Evolutionary conservation across 2,797 vertebrate species (phyloP), one percentile per base, ranked within the genome.

Genomic region (Hydrocynus forskahlii): DNA sequence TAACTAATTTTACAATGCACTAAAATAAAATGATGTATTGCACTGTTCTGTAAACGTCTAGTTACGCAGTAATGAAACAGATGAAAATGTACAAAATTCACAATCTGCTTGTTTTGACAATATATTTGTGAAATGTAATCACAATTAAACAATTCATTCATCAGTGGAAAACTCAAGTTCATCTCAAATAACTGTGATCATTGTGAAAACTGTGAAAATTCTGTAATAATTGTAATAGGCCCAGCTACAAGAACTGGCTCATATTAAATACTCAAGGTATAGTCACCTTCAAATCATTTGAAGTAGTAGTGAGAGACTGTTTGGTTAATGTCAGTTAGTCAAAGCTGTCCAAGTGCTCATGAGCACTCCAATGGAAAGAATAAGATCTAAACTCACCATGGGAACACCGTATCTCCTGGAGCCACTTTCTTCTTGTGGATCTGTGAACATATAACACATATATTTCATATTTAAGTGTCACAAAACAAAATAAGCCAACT

Each of bases 331-430:
- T 43, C 35, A 70, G 52, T 45, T 7, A 76, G 14, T 38, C 19
- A 66, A 66, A 63, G 35, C 40, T 43, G 13, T n/a, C 38, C 17
- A 43, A 5, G 23, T 45, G 14, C 40, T 59, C 17, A 43, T 5
- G 23, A 81, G 35, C 16, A 29, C 35, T 35, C 0, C 4, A 2
- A 35, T 63, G 54, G 2, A 43, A 72, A 29, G 64, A 40, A 52
- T 14, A 72, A 52, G 25, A 2, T 6, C 10, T 7, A 87, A 87
- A 93, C 96, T 96, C 88, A 97, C 97, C 94, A 95, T 96, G 55
- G 96, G 93, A 75, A 92, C 89, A 62, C 94, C 95, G 7, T 95
- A 96, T 89, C 97, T 94, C 84, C 91, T 94, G 81, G 92, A 95
- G 86, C 93, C 84, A 86, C 94, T 93, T 72, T 94, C 88, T 82